phyloP scores from a whole-genome alignment of 1,140 invertebrate genomes.

The Zaprionus taronus region DNA sequence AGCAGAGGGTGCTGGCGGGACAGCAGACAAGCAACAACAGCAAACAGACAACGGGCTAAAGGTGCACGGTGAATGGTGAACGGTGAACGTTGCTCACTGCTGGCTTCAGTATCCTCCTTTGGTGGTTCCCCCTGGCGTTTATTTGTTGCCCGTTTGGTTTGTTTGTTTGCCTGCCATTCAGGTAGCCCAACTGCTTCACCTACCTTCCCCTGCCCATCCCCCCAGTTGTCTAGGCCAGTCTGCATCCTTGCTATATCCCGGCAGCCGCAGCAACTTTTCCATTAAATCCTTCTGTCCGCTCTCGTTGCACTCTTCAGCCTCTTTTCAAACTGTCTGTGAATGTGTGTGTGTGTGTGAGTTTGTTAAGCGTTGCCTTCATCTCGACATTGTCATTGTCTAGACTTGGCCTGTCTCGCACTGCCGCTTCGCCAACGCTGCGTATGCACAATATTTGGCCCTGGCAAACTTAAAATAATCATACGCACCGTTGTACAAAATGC shows the following conservation, averaged over 20 bases:
- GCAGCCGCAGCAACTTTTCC: slow-evolving; percentile 70
- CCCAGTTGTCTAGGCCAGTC: slow-evolving; percentile 15
- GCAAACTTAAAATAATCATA: slow-evolving; percentile 77
- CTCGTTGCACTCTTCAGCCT: slow-evolving; percentile 24
- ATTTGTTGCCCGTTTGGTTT: slow-evolving; percentile 70
- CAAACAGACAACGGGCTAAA: slow-evolving; percentile 19
- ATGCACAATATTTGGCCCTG: slow-evolving; percentile 69
- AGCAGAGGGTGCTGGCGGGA: slow-evolving; percentile 7
- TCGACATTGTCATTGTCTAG: slow-evolving; percentile 74
- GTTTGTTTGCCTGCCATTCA: slow-evolving; percentile 55
- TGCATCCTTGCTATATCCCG: slow-evolving; percentile 42
- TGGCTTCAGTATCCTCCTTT: background rate
- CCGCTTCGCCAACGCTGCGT: slow-evolving; percentile 32
- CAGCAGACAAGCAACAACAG: slow-evolving; percentile 19
- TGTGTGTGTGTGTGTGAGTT: slow-evolving; percentile 2
- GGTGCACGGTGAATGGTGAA: slow-evolving; percentile 31
- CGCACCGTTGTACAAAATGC: slow-evolving; percentile 60
- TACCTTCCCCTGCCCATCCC: background rate
- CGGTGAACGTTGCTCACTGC: slow-evolving; percentile 6
- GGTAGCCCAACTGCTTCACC: background rate
- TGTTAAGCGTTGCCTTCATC: slow-evolving; percentile 54
- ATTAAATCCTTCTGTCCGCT: slow-evolving; percentile 68
- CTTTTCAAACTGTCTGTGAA: slow-evolving; percentile 6
- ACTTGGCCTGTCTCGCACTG: slow-evolving; percentile 36
- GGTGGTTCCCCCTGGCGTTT: slow-evolving; percentile 55